Base-by-base conservation (phyloP, 2,888 invertebrate species). In the Aleiodes alternator region DNA sequence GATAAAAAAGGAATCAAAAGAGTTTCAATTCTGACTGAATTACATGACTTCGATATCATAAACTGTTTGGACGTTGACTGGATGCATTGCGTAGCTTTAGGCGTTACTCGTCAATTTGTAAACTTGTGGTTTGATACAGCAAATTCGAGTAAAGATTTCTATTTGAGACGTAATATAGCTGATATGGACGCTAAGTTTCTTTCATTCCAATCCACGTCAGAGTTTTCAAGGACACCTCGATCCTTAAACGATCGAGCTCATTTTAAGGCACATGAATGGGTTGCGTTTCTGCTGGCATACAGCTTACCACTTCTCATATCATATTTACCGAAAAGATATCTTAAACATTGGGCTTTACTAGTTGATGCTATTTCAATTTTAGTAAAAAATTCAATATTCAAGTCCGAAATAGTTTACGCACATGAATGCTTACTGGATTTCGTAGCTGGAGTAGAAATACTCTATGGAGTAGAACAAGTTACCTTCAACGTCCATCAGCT, bases 61-160 rank as follows among this genome's bases (percentile, higher is more conserved):
- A 64, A 80, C 7, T 75, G 76, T 16, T 72, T 82, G 9, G 55
- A 56, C 16, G 72, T 75, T 5, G 80, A 82, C 68, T 79, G 76
- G 68, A 80, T 82, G 80, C 82, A 82, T 38, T 69, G 51, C 53
- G 71, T 75, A 31, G 68, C 76, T n/a, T 55, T 77, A 12, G 79
- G 79, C 12, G 72, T 76, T 5, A 57, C 61, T 38, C 69, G 74
- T 57, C 79, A 79, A 53, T 79, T 80, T 43, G 43, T 66, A 8
- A 71, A 66, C 29, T 57, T 77, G 14, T 77, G 73, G 71, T 69
- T 77, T 8, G 71, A 72, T 51, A 38, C 71, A 38, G 34, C 34
- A 34, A 34, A 34, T 1, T 34, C 34, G 0, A 34, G 34, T 34
- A 4, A 34, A 34, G 34, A 34, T 34, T 34, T 34, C 34, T 34